Conservation (phyloP, 1,140 invertebrate species). For the Drosophila pandora region DNA sequence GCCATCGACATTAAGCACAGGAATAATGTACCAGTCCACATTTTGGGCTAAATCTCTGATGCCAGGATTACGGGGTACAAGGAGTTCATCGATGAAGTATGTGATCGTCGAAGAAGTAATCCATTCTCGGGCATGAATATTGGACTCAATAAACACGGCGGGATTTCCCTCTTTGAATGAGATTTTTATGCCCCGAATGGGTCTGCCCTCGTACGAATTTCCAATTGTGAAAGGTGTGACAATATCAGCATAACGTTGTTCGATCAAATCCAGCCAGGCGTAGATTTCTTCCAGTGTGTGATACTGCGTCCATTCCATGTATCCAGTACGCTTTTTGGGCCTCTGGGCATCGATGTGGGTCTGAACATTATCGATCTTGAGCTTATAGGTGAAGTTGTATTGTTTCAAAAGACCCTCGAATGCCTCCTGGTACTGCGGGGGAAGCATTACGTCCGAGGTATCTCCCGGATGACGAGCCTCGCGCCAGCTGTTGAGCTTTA, state of each 20-base stretch:
- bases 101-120: constrained; percentile 87
- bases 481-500: constrained; percentile 69
- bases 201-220: constrained; percentile 75
- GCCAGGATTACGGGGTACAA: constrained; percentile 84
- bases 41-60: constrained; percentile 84
- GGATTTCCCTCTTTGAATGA: constrained; percentile 75
- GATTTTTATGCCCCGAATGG: constrained; percentile 75
- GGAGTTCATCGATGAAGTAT: constrained; percentile 86
- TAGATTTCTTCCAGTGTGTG: constrained; percentile 84
- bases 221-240: constrained; percentile 76
- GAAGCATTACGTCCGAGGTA: constrained; percentile 69
- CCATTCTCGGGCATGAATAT: constrained; percentile 89
- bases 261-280: constrained; percentile 73
- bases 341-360: constrained; percentile 60
- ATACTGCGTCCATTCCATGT: constrained; percentile 83
- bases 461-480: constrained; percentile 63
- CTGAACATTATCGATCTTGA: constrained; percentile 74
- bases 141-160: constrained; percentile 84
- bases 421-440: constrained; percentile 39
- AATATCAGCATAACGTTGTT: constrained; percentile 64
- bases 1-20: constrained; percentile 89
- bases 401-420: constrained; percentile 52
- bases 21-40: constrained; percentile 90
- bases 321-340: constrained; percentile 35
- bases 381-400: constrained; percentile 41